phyloP scores from a whole-genome alignment of 1,140 invertebrate species.

The Drosophila sulfurigaster region DNA sequence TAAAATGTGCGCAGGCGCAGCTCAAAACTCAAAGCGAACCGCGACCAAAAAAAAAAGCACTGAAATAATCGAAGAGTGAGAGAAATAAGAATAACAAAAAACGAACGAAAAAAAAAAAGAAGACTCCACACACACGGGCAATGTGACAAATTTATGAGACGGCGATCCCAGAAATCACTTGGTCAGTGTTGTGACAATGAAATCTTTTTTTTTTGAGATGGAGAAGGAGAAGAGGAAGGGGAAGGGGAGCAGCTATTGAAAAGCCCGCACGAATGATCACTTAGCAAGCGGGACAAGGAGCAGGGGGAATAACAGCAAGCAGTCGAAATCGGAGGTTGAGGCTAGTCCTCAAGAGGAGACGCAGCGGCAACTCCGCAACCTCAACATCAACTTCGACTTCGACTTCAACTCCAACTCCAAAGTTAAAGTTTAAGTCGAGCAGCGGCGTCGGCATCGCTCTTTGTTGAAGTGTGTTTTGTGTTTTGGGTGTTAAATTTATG shows the following conservation, averaged over 20 bases:
- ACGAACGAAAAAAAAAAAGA: not conserved
- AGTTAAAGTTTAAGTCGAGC: not conserved
- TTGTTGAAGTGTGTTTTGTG: conserved; percentile 59
- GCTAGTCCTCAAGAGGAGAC: conserved; percentile 8
- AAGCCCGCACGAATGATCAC: conserved; percentile 50
- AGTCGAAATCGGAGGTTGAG: no score
- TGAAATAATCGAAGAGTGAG: not conserved
- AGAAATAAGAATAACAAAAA: conserved; percentile 2
- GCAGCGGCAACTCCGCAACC: conserved; percentile 8
- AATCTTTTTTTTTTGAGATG: conserved; percentile 34
- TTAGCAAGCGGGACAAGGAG: not conserved
- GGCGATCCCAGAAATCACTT: conserved; percentile 49
- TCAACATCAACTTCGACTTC: not conserved
- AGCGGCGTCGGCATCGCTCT: conserved; percentile 17
- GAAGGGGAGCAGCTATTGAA: conserved; percentile 38
- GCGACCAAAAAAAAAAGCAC: conserved; percentile 12
- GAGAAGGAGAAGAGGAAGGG: not conserved
- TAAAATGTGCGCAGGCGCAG: conserved; percentile 70
- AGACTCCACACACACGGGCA: conserved; percentile 38
- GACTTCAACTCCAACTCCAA: not conserved
- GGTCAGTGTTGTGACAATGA: conserved; percentile 62
- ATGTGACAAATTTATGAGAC: conserved; percentile 76
- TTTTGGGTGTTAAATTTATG: conserved; percentile 84
- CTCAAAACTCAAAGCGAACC: conserved; percentile 50
- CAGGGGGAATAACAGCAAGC: not conserved